These are phyloP conservation scores for Galagoides demidoff DNA, from an alignment of 2,797 vertebrate genomes.

Conservation along the genomic window DNA sequence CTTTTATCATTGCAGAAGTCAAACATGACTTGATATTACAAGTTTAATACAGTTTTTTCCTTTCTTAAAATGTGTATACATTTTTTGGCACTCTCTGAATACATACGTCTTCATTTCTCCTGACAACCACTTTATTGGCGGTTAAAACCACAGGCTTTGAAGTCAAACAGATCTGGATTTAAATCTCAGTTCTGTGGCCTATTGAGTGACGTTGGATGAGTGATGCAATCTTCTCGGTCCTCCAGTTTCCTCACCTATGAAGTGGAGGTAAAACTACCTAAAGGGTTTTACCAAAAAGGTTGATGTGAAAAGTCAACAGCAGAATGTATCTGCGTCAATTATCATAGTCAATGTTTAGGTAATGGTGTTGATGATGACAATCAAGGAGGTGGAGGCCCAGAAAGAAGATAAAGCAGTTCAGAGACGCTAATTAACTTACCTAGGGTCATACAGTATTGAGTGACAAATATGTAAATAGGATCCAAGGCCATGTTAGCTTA, in stretches of 20 bases:
- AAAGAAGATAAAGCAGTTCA: not conserved
- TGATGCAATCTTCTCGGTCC: not conserved
- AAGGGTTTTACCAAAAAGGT: not conserved
- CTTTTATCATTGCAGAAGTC: no score
- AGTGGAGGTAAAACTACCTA: not conserved
- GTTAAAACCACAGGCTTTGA: constrained; percentile 35
- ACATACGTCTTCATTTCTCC: not conserved
- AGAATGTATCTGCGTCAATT: not conserved
- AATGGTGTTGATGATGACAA: not conserved
- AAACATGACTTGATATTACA: no score
- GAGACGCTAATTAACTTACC: not conserved
- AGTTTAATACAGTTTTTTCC: no score
- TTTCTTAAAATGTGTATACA: no score
- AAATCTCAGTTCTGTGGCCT: not conserved
- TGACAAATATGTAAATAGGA: not conserved
- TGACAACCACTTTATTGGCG: not conserved
- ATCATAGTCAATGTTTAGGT: not conserved
- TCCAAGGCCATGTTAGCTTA: not conserved
- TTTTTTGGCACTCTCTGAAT: not conserved
- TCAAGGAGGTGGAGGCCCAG: not conserved
- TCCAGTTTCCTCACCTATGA: not conserved
- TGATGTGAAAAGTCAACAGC: not conserved
- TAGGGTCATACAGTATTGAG: not conserved
- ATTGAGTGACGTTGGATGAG: not conserved
- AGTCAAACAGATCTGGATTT: not conserved